Evolutionary conservation across 2,888 invertebrate species (phyloP), one percentile per base, ranked within the genome.

Genomic region (Nemotelus pantherinus): DNA sequence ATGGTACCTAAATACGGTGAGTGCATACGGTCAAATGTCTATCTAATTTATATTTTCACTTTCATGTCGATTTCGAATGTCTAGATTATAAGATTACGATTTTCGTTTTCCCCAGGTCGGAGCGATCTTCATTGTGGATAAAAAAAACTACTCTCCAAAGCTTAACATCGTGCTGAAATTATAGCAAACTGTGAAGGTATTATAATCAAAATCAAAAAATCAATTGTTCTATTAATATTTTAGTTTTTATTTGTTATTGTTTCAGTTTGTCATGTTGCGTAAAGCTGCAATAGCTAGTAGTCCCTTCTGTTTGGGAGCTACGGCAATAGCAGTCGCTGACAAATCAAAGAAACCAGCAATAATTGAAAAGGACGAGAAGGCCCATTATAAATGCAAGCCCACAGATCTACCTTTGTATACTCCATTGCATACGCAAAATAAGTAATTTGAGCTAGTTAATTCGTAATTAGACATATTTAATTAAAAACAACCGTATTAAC

Each of bases 321-420:
- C 63, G 25, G 70, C 63, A 41, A 43, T 71, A 7, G 10, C 65
- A 5, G 44, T 57, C 25, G 4, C 76, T 2, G 76, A 65, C 47
- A 41, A 6, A 1, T 6, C 53, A 6, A 76, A 76, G 5, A 58
- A 25, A 10, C 47, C 57, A n/a, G 43, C 77, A 53, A 7, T 7
- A 3, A 45, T 43, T 39, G 53, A 39, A 4, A 72, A 50, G 47
- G 74, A 82, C 9, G 82, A 81, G 1, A 55, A 78, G n/a, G 76
- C 77, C 0, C 82, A 82, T 58, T 84, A 81, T 71, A 82, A 83
- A 3, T 84, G 86, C 77, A 84, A 82, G 72, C 85, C 87, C 2
- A 83, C 83, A 6, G 87, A 87, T 1, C 78, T 87, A 71, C 87
- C 87, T 2, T 77, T 87, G 43, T 87, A 87, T 68, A 82, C 84